A percentile compares a stretch with the other conserved stretches of the same genome.
Evolutionary conservation across 2,113 vertebrate genomes (phyloP).

Genomic region (Microtus ochrogaster): DNA sequence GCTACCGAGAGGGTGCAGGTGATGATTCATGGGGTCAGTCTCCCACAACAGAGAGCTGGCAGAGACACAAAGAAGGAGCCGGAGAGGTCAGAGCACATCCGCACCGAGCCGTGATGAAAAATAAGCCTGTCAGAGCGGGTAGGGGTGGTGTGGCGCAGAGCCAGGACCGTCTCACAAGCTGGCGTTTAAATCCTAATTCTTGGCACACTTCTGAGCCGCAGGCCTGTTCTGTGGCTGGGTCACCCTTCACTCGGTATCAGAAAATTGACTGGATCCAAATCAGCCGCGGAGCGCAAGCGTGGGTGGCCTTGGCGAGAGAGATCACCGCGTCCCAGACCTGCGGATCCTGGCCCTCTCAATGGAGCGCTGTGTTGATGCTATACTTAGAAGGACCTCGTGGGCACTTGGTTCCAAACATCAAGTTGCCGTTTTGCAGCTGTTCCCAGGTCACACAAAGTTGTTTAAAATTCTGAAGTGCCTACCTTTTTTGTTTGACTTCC

Average conservation of each 20-base stretch:
- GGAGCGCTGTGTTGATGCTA: conserved; percentile 62
- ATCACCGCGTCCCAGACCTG: conserved; percentile 56
- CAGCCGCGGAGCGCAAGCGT: conserved; percentile 9
- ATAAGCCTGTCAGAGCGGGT: not conserved
- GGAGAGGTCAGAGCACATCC: not conserved
- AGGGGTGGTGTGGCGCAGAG: not conserved
- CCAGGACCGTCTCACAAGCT: not conserved
- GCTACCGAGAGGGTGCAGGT: not conserved
- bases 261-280: conserved; percentile 45
- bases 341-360: conserved; percentile 62
- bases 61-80: not conserved
- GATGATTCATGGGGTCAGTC: not conserved
- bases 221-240: conserved; percentile 4
- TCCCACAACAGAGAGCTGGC: not conserved
- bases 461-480: conserved; percentile 11
- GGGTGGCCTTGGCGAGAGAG: conserved; percentile 1
- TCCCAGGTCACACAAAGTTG: conserved; percentile 28
- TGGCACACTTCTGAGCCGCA: conserved; percentile 15
- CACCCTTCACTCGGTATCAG: conserved; percentile 48
- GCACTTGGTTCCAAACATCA: conserved; percentile 60
- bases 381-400: conserved; percentile 68
- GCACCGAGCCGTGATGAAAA: not conserved
- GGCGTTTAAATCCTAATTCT: conserved; percentile 36
- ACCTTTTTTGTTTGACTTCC: not conserved
- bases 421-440: conserved; percentile 33